phyloP scores from a whole-genome alignment of 2,797 vertebrate species.

The Anolis apletophallus region DNA sequence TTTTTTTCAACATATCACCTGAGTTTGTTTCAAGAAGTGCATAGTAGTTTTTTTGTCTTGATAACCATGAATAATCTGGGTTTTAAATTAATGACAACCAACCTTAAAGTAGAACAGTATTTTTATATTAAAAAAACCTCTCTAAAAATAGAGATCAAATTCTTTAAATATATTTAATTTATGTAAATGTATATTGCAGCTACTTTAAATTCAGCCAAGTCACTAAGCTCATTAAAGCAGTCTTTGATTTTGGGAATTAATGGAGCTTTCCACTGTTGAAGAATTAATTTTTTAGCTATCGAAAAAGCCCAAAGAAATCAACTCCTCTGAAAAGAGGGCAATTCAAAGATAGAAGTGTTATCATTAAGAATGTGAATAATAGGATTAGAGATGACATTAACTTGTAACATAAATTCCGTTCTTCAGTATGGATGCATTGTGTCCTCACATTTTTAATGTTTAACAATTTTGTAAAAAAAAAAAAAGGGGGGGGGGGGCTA shows the following conservation, averaged over 20 bases:
- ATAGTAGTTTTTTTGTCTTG: background rate
- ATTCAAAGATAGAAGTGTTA: conserved; percentile 45
- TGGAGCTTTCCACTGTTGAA: conserved; percentile 27
- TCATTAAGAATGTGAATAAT: conserved; percentile 50
- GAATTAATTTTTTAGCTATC: conserved; percentile 27
- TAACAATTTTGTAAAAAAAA: conserved; percentile 15
- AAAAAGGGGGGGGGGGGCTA: background rate
- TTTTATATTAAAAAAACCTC: conserved; percentile 14
- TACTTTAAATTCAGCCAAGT: conserved; percentile 57
- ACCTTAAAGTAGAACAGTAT: conserved; percentile 19
- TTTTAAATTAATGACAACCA: conserved; percentile 19
- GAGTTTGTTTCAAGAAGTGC: conserved; percentile 1
- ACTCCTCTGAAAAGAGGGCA: conserved; percentile 33
- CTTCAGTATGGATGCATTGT: conserved; percentile 46
- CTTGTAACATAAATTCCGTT: conserved; percentile 53
- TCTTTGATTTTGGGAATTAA: conserved; percentile 57
- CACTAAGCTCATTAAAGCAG: conserved; percentile 50
- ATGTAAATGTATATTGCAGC: conserved; percentile 34
- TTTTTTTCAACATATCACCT: conserved; percentile 8
- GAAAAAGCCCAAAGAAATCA: conserved; percentile 38
- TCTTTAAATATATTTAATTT: conserved; percentile 48
- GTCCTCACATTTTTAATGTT: conserved; percentile 46
- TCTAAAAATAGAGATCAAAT: conserved; percentile 46
- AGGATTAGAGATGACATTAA: conserved; percentile 40
- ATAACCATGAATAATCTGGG: conserved; percentile 23